Evolutionary conservation across 1,140 invertebrate genomes (phyloP).

Genomic region (Apolygus lucorum): DNA sequence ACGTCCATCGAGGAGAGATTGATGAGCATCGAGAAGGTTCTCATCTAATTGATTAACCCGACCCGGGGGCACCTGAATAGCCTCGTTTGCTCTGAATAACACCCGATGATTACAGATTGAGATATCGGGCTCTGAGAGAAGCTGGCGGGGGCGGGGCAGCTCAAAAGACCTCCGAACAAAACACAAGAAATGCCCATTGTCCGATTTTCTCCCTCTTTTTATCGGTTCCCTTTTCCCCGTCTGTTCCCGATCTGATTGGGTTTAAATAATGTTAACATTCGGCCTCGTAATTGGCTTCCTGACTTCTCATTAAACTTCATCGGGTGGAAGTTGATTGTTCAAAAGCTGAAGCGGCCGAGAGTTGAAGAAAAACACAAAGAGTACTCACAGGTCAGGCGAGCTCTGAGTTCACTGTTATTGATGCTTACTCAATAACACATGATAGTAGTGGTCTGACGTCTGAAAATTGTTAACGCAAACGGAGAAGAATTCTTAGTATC

Average conservation of each 20-base stretch:
- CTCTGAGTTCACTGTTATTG: no score
- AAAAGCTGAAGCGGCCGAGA: no score
- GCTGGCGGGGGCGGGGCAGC: neutral
- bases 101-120: constrained; percentile 14
- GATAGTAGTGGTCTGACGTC: no score
- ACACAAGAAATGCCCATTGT: constrained; percentile 1
- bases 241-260: constrained; percentile 1
- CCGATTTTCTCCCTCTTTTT: neutral
- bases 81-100: constrained; percentile 16
- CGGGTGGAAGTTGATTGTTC: no score
- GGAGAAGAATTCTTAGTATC: no score
- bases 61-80: constrained; percentile 8
- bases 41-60: constrained; percentile 10
- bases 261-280: neutral
- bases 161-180: neutral
- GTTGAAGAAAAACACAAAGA: no score
- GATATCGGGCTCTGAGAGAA: constrained; percentile 5
- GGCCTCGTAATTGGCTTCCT: neutral
- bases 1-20: constrained; percentile 5
- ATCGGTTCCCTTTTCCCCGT: neutral
- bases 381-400: no score
- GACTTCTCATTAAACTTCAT: neutral
- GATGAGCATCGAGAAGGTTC: constrained; percentile 4
- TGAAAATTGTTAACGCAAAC: no score
- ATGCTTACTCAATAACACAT: no score